Evolutionary conservation across 2,888 invertebrate genomes (phyloP).

Genomic region (Scaptomyza tumidula): DNA sequence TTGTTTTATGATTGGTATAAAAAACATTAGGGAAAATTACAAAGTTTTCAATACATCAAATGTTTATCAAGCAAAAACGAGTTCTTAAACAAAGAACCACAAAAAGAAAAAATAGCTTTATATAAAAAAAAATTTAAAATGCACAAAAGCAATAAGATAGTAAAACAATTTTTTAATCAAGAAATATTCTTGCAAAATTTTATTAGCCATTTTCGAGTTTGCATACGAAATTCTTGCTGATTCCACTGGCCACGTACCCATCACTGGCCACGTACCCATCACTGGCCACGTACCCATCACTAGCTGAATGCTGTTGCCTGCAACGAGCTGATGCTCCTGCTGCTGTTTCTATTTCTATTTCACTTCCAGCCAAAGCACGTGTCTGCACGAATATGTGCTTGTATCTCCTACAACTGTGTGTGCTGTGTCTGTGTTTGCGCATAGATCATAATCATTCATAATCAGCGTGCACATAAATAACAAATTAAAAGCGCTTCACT

Average conservation of each 20-base stretch:
- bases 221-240: background rate
- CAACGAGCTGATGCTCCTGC: conserved; percentile 39
- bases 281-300: conserved; percentile 47
- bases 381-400: conserved; percentile 10
- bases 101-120: too few relatives aligned
- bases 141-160: too few relatives aligned
- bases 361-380: conserved; percentile 18
- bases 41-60: too few relatives aligned
- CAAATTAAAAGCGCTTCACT: conserved; percentile 80
- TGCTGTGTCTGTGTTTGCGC: conserved; percentile 64
- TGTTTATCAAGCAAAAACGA: too few relatives aligned
- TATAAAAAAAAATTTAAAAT: too few relatives aligned
- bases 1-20: too few relatives aligned
- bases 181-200: too few relatives aligned
- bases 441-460: conserved; percentile 81
- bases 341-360: conserved; percentile 11
- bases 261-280: too few relatives aligned
- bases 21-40: too few relatives aligned
- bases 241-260: conserved; percentile 28
- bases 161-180: too few relatives aligned
- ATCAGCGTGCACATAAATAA: conserved; percentile 81
- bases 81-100: too few relatives aligned
- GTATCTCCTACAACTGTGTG: conserved; percentile 14
- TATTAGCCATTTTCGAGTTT: too few relatives aligned
- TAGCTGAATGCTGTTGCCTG: conserved; percentile 27